A percentile compares a stretch with the other conserved stretches of the same genome.
phyloP scores from a whole-genome alignment of 2,888 invertebrate species.

The Neelides folsomi region DNA sequence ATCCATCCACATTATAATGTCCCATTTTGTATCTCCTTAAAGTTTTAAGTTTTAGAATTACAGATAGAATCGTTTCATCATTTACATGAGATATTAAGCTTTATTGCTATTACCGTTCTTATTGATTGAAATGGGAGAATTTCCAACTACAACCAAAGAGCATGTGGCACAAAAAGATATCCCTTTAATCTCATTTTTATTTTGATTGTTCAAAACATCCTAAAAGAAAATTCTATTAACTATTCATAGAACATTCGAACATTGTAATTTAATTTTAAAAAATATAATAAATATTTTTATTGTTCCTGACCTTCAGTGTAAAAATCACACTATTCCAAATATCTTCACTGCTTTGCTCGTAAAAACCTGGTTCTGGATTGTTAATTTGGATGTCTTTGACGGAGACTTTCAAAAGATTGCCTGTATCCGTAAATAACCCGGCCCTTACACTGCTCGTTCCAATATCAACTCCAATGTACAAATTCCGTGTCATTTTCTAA shows the following conservation, averaged over 20 bases:
- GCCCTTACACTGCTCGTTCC: slow-evolving; percentile 84
- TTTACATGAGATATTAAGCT: no score
- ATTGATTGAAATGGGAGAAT: slow-evolving; percentile 56
- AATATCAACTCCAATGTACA: slow-evolving; percentile 80
- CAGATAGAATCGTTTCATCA: background rate
- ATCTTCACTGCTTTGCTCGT: slow-evolving; percentile 79
- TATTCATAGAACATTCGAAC: no score
- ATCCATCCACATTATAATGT: slow-evolving; percentile 86
- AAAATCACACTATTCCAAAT: slow-evolving; percentile 66
- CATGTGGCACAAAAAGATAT: slow-evolving; percentile 94
- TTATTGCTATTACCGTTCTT: slow-evolving; percentile 10
- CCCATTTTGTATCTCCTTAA: slow-evolving; percentile 58
- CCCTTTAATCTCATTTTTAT: slow-evolving; percentile 51
- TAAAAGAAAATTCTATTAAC: no score
- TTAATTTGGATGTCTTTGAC: slow-evolving; percentile 58
- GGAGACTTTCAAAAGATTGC: slow-evolving; percentile 52
- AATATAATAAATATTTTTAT: background rate
- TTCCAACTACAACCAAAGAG: slow-evolving; percentile 69
- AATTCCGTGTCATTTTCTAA: no score
- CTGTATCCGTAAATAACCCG: slow-evolving; percentile 52
- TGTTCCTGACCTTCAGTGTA: slow-evolving; percentile 56
- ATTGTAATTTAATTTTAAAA: background rate
- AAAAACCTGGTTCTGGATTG: slow-evolving; percentile 61
- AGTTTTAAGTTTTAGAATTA: no score
- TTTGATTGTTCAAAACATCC: slow-evolving; percentile 48